Percentiles rank a stretch among this genome's conserved stretches.
Conservation (phyloP, 2,113 vertebrate species). For the Craseonycteris thonglongyai region DNA sequence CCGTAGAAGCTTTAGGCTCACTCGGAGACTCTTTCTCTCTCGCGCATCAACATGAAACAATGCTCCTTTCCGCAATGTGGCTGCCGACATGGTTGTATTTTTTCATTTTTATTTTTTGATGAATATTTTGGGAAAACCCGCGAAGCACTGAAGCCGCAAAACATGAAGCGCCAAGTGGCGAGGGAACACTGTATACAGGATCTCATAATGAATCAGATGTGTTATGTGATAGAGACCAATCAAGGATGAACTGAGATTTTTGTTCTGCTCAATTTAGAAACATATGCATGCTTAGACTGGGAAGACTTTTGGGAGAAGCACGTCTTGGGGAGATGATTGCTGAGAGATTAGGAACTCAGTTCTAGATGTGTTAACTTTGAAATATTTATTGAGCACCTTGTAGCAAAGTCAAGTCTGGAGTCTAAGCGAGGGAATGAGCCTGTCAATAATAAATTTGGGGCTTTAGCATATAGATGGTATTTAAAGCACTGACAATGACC, state of each 20-base stretch:
- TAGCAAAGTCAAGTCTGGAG: not conserved
- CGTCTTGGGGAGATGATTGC: not conserved
- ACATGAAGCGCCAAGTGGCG: too few relatives aligned
- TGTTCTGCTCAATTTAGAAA: not conserved
- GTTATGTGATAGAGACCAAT: not conserved
- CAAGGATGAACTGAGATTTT: not conserved
- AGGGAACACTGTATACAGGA: too few relatives aligned
- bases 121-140: too few relatives aligned
- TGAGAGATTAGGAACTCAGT: not conserved
- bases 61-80: too few relatives aligned
- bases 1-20: too few relatives aligned
- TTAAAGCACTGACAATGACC: not conserved
- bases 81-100: too few relatives aligned
- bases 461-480: not conserved
- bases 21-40: too few relatives aligned
- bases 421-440: not conserved
- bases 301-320: not conserved
- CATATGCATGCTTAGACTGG: not conserved
- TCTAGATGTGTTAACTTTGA: slow-evolving; percentile 14
- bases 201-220: not conserved
- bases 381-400: not conserved
- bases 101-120: too few relatives aligned
- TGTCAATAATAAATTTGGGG: not conserved
- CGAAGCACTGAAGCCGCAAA: too few relatives aligned
- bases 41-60: too few relatives aligned